phyloP scores from a whole-genome alignment of 1,140 invertebrate genomes.

The Camponotus floridanus region DNA sequence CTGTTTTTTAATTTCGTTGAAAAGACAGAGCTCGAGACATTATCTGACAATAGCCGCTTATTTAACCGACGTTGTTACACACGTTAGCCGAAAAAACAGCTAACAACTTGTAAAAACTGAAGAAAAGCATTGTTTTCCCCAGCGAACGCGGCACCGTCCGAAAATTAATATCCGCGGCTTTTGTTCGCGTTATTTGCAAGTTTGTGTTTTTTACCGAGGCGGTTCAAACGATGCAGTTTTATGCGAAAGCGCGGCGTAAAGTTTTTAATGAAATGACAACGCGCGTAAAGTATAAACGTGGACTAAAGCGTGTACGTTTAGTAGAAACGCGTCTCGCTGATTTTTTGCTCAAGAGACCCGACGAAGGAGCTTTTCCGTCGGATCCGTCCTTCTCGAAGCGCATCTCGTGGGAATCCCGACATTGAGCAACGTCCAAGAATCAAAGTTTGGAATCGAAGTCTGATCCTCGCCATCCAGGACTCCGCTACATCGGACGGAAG shows the following conservation, averaged over 20 bases:
- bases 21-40: background rate
- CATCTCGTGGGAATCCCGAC: constrained; percentile 71
- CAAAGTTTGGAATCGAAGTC: constrained; percentile 69
- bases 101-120: constrained; percentile 45
- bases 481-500: constrained; percentile 20
- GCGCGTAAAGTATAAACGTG: background rate
- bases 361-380: constrained; percentile 14
- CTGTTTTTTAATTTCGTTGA: background rate
- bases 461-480: constrained; percentile 55
- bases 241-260: constrained; percentile 18
- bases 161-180: constrained; percentile 57
- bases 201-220: constrained; percentile 42
- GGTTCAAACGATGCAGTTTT: constrained; percentile 29
- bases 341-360: constrained; percentile 52
- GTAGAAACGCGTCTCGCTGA: constrained; percentile 36
- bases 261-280: constrained; percentile 49
- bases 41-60: constrained; percentile 36
- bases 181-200: constrained; percentile 43
- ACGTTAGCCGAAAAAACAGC: constrained; percentile 16
- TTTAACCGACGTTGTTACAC: background rate
- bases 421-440: constrained; percentile 67
- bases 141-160: background rate
- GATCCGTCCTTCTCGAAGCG: background rate
- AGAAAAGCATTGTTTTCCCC: constrained; percentile 13
- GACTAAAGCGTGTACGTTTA: background rate